Evolutionary conservation across 1,140 invertebrate species (phyloP).

Genomic region (Danaus melanippus): DNA sequence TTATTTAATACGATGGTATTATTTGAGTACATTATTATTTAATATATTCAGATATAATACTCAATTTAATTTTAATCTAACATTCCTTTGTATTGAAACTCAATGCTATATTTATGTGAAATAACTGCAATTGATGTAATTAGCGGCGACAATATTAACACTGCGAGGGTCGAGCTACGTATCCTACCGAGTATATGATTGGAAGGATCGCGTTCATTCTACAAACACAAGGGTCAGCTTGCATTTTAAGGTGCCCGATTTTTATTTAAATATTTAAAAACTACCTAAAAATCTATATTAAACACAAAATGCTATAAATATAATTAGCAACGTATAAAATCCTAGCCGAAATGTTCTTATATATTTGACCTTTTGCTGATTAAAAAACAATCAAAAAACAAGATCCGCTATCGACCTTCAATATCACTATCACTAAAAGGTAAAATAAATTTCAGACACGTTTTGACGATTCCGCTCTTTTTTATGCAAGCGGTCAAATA

Average conservation of each 20-base stretch:
- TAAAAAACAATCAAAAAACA: slow-evolving; percentile 21
- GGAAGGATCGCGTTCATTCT: slow-evolving; percentile 91
- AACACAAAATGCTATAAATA: slow-evolving; percentile 4
- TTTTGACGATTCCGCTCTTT: slow-evolving; percentile 89
- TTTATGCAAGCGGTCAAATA: slow-evolving; percentile 90
- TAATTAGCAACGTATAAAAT: background rate
- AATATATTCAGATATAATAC: too few relatives aligned
- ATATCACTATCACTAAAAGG: slow-evolving; percentile 23
- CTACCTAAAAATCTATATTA: slow-evolving; percentile 3
- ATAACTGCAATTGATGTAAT: too few relatives aligned
- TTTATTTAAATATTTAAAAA: slow-evolving; percentile 1
- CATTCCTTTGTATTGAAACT: too few relatives aligned
- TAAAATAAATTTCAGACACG: slow-evolving; percentile 74
- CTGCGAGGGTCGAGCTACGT: slow-evolving; percentile 92
- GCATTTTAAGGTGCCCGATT: slow-evolving; percentile 82
- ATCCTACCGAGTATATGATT: slow-evolving; percentile 92
- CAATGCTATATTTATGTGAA: too few relatives aligned
- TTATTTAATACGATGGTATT: too few relatives aligned
- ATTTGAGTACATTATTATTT: too few relatives aligned
- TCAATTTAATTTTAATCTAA: too few relatives aligned
- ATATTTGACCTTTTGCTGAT: slow-evolving; percentile 19
- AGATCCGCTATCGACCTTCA: slow-evolving; percentile 19
- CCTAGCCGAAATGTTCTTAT: background rate
- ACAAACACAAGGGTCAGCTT: slow-evolving; percentile 89
- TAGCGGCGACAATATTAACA: slow-evolving; percentile 90